These are phyloP conservation scores for Hypsopygia costalis DNA, from an alignment of 2,888 invertebrate species.

Conservation along the genomic window DNA sequence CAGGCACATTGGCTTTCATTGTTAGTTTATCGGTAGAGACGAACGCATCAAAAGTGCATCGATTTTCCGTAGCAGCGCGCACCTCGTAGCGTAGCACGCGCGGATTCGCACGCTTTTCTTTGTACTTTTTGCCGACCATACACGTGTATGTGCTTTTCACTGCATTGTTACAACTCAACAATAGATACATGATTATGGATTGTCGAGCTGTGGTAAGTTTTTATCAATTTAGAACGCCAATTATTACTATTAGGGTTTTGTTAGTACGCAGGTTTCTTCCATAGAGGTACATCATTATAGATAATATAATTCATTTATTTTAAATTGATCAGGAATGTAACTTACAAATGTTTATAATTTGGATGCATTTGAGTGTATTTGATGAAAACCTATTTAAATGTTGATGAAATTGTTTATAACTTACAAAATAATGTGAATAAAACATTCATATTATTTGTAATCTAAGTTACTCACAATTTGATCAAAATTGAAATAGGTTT, in stretches of 20 bases:
- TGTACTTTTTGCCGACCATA: slow-evolving; percentile 38
- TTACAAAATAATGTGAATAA: too few relatives aligned
- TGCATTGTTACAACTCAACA: slow-evolving; percentile 52
- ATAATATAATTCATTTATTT: too few relatives aligned
- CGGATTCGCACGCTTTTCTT: slow-evolving; percentile 45
- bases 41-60: slow-evolving; percentile 48
- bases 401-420: too few relatives aligned
- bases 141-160: slow-evolving; percentile 54
- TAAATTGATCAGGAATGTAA: too few relatives aligned
- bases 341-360: too few relatives aligned
- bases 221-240: slow-evolving; percentile 21
- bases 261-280: too few relatives aligned
- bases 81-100: slow-evolving; percentile 18
- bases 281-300: too few relatives aligned
- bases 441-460: too few relatives aligned
- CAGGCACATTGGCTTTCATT: slow-evolving; percentile 59
- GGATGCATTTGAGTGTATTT: too few relatives aligned
- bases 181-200: slow-evolving; percentile 56
- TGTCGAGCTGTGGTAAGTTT: slow-evolving; percentile 63
- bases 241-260: not conserved
- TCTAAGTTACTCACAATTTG: too few relatives aligned
- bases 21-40: slow-evolving; percentile 41
- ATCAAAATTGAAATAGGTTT: too few relatives aligned
- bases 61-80: slow-evolving; percentile 35
- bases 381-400: too few relatives aligned